Evolutionary conservation across 1,140 invertebrate species (phyloP).

Genomic region (Aphaenogaster rudis): DNA sequence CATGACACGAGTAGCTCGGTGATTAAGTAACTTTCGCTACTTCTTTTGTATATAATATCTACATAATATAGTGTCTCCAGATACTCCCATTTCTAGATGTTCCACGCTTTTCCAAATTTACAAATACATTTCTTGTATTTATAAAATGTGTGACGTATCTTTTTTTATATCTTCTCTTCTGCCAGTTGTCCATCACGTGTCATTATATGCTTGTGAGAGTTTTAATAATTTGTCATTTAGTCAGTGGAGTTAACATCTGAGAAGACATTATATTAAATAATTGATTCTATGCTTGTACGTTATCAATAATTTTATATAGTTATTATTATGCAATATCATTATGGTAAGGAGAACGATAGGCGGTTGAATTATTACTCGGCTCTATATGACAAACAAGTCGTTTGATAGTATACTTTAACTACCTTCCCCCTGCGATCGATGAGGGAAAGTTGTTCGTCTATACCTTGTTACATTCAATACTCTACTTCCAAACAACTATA

Average conservation of each 20-base stretch:
- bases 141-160: not conserved
- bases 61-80: no score
- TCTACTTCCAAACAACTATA: conserved; percentile 10
- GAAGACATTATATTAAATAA: not conserved
- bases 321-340: conserved; percentile 44
- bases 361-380: conserved; percentile 48
- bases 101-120: not conserved
- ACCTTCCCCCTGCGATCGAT: conserved; percentile 34
- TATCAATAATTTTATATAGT: conserved; percentile 12
- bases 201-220: not conserved
- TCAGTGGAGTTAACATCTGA: not conserved
- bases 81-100: not conserved
- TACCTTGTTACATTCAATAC: conserved; percentile 27
- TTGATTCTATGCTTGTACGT: not conserved
- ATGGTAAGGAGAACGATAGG: conserved; percentile 13
- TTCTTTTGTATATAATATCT: not conserved
- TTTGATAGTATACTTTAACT: conserved; percentile 46
- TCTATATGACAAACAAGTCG: conserved; percentile 39
- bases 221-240: conserved; percentile 12
- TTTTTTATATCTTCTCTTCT: not conserved
- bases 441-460: conserved; percentile 46
- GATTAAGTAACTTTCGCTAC: conserved; percentile 14
- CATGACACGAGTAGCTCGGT: not conserved
- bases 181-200: not conserved
- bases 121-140: not conserved